These are phyloP conservation scores for Plemyria rubiginata DNA, from an alignment of 2,888 invertebrate genomes.

Conservation along the genomic window DNA sequence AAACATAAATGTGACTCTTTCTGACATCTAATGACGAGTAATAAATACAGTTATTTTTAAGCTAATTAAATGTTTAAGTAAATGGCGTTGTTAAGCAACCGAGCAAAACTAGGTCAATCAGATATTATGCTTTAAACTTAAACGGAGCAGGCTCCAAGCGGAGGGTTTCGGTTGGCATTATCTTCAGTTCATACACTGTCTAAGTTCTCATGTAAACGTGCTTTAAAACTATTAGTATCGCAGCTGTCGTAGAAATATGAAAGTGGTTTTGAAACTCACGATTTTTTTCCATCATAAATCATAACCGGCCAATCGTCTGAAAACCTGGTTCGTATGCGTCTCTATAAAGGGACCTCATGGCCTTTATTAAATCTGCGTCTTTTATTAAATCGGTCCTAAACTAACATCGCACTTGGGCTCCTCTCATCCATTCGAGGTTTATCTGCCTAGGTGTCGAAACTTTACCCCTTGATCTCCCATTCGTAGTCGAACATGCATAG, in stretches of 20 bases:
- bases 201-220: background rate
- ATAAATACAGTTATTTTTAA: too few relatives aligned
- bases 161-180: too few relatives aligned
- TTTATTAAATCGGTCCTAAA: conserved; percentile 28
- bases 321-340: background rate
- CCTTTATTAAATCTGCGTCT: conserved; percentile 5
- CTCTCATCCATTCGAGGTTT: conserved; percentile 1
- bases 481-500: background rate
- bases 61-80: too few relatives aligned
- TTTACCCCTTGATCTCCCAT: conserved; percentile 6
- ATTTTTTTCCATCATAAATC: background rate
- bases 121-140: too few relatives aligned
- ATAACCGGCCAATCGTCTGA: background rate
- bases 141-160: too few relatives aligned
- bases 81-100: too few relatives aligned
- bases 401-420: conserved; percentile 13
- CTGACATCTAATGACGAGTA: too few relatives aligned
- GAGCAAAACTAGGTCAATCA: too few relatives aligned
- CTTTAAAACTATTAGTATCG: background rate
- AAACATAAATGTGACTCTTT: too few relatives aligned
- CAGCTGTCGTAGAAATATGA: too few relatives aligned
- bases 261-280: too few relatives aligned
- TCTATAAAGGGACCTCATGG: background rate
- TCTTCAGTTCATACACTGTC: too few relatives aligned
- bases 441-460: conserved; percentile 6